Base-by-base conservation (phyloP, 2,113 vertebrate genomes). In the Meleagris gallopavo region DNA sequence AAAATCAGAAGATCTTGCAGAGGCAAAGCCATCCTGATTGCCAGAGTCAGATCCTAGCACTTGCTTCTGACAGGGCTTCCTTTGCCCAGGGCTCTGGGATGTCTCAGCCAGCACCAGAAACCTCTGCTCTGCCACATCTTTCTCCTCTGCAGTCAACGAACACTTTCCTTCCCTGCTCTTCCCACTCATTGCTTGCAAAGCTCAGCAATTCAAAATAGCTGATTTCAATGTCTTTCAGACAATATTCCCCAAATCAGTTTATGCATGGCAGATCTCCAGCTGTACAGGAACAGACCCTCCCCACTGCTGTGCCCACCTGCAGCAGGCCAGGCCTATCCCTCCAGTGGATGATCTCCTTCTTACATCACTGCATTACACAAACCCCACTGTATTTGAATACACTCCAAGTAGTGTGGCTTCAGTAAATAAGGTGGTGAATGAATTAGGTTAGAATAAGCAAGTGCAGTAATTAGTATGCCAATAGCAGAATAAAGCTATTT, bases 401-500 rank as follows among this genome's bases (percentile, higher is more conserved):
- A 87, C n/a, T 32, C 22, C 79, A 70, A 36, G 81, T 60, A 90
- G 78, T 0, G 2, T 43, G 46, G n/a, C 78, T 95, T 38, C 75
- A 29, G 54, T 55, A 75, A 38, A 58, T 30, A 76, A 89, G 79
- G 52, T 4, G n/a, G 45, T 86, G 90, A 93, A 92, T 38, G 62
- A 88, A 77, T 69, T 62, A 50, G 41, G 36, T 32, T 60, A 87
- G 72, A 90, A 95, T 43, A 61, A 87, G 84, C 22, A 52, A 60
- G 11, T 20, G 25, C 76, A 88, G 81, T 94, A 87, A 89, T 65
- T 80, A 73, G 83, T 75, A 86, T 71, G 84, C 78, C 69, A 76
- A 75, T 80, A 91, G 91, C 57, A 76, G 93, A 94, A 88, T 65
- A 80, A 48, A 76, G 50, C 66, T 88, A 69, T 86, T 89, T 92